These are phyloP conservation scores for Lamellibrachia luymesi DNA, from an alignment of 1,140 invertebrate genomes.

Conservation along the genomic window DNA sequence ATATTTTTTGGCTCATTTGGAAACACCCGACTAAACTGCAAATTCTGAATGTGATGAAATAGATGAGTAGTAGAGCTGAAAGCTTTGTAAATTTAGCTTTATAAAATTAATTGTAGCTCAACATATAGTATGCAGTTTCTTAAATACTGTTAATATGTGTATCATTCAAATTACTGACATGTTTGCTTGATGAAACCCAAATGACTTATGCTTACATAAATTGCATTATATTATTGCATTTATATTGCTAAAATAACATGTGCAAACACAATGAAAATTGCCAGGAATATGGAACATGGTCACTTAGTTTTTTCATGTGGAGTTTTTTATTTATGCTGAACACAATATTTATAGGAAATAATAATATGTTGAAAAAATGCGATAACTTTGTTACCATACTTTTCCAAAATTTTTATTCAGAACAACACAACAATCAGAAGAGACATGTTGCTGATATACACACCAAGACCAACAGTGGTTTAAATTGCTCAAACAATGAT, in stretches of 20 bases:
- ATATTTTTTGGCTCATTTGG: too few relatives aligned
- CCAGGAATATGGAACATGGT: too few relatives aligned
- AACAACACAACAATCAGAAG: neutral
- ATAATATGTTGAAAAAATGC: too few relatives aligned
- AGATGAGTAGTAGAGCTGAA: neutral
- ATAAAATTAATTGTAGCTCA: too few relatives aligned
- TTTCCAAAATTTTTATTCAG: neutral
- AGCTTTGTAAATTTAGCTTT: too few relatives aligned
- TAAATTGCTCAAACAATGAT: neutral
- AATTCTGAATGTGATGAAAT: neutral
- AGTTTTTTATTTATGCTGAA: too few relatives aligned
- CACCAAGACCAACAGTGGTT: neutral
- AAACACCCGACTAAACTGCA: neutral
- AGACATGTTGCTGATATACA: neutral
- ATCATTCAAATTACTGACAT: too few relatives aligned
- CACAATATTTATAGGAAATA: too few relatives aligned
- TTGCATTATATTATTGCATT: neutral
- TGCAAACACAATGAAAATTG: neutral
- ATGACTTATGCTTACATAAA: neutral
- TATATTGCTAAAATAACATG: neutral
- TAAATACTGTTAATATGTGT: too few relatives aligned
- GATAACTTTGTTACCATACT: neutral
- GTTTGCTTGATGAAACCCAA: neutral
- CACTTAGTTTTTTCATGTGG: too few relatives aligned
- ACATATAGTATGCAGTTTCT: too few relatives aligned